Evolutionary conservation across 2,888 invertebrate species (phyloP).

Genomic region (Apoda limacodes): DNA sequence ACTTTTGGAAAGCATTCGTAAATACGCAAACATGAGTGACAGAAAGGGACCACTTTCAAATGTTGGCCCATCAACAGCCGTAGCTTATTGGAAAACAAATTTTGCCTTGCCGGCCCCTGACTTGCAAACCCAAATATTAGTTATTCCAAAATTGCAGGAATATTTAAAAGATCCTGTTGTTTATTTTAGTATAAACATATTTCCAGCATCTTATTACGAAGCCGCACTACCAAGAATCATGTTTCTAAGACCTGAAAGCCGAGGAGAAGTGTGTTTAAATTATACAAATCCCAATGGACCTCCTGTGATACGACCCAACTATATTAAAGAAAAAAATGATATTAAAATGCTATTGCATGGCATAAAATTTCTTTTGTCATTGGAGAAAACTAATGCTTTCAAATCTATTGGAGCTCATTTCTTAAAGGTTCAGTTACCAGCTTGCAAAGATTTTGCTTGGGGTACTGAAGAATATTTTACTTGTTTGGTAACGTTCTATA

Average conservation of each 20-base stretch:
- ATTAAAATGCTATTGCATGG: constrained; percentile 74
- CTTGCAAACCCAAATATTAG: constrained; percentile 71
- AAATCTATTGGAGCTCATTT: constrained; percentile 64
- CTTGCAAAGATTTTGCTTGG: constrained; percentile 70
- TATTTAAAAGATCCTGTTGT: constrained; percentile 61
- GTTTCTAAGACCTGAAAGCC: constrained; percentile 70
- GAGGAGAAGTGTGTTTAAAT: constrained; percentile 71
- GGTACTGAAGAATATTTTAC: constrained; percentile 73
- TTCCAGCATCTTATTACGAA: constrained; percentile 71
- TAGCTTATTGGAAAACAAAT: constrained; percentile 67
- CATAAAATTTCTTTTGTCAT: constrained; percentile 63
- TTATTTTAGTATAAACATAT: constrained; percentile 36
- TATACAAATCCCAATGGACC: constrained; percentile 74
- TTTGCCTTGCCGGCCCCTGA: constrained; percentile 66
- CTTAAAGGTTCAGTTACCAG: constrained; percentile 60
- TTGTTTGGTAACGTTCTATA: constrained; percentile 72
- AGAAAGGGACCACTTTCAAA: constrained; percentile 60
- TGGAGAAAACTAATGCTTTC: constrained; percentile 70
- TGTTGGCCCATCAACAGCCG: constrained; percentile 63
- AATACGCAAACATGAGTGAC: constrained; percentile 36
- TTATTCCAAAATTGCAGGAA: constrained; percentile 56
- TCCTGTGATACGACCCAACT: constrained; percentile 77
- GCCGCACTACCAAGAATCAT: constrained; percentile 67
- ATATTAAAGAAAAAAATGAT: constrained; percentile 72
- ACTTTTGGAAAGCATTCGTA: constrained; percentile 39